Conservation (phyloP, 2,797 vertebrate genomes). For the Muraenolepis orangiensis region DNA sequence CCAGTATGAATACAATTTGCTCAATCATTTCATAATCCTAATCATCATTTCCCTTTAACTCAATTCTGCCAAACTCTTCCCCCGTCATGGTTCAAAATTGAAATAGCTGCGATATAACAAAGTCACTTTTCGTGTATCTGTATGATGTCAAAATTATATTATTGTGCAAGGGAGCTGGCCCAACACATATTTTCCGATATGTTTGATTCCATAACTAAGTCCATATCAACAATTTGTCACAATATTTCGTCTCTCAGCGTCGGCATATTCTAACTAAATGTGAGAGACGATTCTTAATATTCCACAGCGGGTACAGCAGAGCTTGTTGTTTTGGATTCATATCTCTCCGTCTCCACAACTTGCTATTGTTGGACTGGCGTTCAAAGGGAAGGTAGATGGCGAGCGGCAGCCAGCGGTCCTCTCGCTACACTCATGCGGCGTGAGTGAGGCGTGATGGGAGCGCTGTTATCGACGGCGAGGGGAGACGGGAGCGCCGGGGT, state of each 20-base stretch:
- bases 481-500: constrained; percentile 53
- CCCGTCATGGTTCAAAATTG: neutral
- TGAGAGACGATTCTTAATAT: neutral
- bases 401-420: constrained; percentile 57
- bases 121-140: neutral
- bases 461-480: constrained; percentile 60
- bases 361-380: constrained; percentile 9
- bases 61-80: neutral
- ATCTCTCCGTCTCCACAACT: neutral
- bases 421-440: constrained; percentile 51
- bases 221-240: neutral
- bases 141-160: neutral
- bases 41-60: neutral
- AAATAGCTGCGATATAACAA: neutral
- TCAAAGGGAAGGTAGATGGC: neutral
- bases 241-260: neutral
- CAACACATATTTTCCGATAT: neutral
- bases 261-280: neutral
- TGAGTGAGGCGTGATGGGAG: constrained; percentile 68
- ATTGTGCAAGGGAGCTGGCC: neutral
- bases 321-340: neutral
- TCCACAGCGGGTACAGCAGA: neutral
- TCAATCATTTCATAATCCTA: too few species aligned
- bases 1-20: neutral
- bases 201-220: neutral